Evolutionary conservation across 2,888 invertebrate species (phyloP).

Genomic region (Chorisops tibialis): DNA sequence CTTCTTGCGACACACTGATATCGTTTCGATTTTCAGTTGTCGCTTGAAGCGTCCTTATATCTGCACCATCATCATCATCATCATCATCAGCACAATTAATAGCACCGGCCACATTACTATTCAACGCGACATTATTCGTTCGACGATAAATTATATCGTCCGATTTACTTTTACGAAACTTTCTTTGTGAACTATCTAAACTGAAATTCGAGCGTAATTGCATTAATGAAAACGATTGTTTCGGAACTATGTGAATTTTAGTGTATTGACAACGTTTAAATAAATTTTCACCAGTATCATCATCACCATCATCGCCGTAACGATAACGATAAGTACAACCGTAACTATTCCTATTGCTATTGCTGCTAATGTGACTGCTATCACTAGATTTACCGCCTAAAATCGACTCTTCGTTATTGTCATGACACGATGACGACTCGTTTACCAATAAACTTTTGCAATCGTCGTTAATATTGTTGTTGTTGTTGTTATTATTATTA

Average conservation of each 20-base stretch:
- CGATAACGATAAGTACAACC: slow-evolving; percentile 23
- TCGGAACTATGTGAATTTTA: slow-evolving; percentile 18
- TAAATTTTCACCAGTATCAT: neutral
- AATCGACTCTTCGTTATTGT: slow-evolving; percentile 30
- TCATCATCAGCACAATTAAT: slow-evolving; percentile 6
- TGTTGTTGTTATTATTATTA: slow-evolving; percentile 31
- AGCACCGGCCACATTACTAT: neutral
- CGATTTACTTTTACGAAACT: slow-evolving; percentile 28
- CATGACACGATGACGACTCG: slow-evolving; percentile 26
- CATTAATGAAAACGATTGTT: slow-evolving; percentile 28
- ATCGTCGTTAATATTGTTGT: slow-evolving; percentile 22
- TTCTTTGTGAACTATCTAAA: slow-evolving; percentile 26
- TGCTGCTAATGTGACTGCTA: slow-evolving; percentile 19
- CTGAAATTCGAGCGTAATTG: slow-evolving; percentile 27
- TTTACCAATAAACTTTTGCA: slow-evolving; percentile 21
- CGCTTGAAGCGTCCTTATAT: too few relatives aligned
- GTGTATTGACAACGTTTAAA: slow-evolving; percentile 20
- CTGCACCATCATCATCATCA: neutral
- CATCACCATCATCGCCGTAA: slow-evolving; percentile 12
- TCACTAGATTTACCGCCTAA: slow-evolving; percentile 26
- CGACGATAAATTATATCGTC: slow-evolving; percentile 29
- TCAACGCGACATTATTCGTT: neutral
- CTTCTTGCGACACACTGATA: too few relatives aligned
- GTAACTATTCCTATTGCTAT: slow-evolving; percentile 19
- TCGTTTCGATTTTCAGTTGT: too few relatives aligned